Percentiles rank a stretch among this genome's conserved stretches.
Conservation (phyloP, 2,888 invertebrate genomes). For the Apodemia hepburni region DNA sequence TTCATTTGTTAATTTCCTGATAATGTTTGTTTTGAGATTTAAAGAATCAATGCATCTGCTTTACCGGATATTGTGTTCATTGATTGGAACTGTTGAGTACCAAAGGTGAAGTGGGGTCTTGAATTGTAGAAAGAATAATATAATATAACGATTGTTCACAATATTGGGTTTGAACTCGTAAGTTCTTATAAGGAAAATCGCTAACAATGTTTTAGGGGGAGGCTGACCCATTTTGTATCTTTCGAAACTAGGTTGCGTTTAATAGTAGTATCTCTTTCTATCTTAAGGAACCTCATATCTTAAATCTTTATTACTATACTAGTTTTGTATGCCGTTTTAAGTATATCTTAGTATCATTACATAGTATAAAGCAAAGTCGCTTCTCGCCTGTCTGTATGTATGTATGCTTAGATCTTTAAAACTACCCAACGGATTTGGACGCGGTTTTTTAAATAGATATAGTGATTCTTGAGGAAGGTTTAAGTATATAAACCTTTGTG, state of each 20-base stretch:
- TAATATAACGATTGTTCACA: not conserved
- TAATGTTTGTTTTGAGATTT: slow-evolving; percentile 34
- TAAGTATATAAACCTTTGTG: too few relatives aligned
- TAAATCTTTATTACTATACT: not conserved
- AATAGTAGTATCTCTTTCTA: not conserved
- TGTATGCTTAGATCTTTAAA: too few relatives aligned
- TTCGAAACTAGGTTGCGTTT: not conserved
- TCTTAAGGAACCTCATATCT: not conserved
- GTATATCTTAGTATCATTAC: too few relatives aligned
- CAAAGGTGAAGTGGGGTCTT: slow-evolving; percentile 35
- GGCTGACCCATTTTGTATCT: not conserved
- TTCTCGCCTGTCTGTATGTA: too few relatives aligned
- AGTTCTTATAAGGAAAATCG: slow-evolving; percentile 6
- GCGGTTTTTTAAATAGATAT: too few relatives aligned
- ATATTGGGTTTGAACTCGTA: not conserved
- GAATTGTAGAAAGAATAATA: slow-evolving; percentile 23
- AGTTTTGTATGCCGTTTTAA: too few relatives aligned
- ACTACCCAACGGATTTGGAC: too few relatives aligned
- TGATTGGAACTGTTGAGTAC: slow-evolving; percentile 72
- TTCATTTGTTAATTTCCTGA: slow-evolving; percentile 22
- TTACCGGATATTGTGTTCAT: slow-evolving; percentile 71
- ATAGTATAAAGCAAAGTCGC: too few relatives aligned
- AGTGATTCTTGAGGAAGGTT: too few relatives aligned
- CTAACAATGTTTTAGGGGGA: not conserved
- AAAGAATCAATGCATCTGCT: slow-evolving; percentile 63